Evolutionary conservation across 2,797 vertebrate species (phyloP).

Genomic region (Sebastes taczanowskii): DNA sequence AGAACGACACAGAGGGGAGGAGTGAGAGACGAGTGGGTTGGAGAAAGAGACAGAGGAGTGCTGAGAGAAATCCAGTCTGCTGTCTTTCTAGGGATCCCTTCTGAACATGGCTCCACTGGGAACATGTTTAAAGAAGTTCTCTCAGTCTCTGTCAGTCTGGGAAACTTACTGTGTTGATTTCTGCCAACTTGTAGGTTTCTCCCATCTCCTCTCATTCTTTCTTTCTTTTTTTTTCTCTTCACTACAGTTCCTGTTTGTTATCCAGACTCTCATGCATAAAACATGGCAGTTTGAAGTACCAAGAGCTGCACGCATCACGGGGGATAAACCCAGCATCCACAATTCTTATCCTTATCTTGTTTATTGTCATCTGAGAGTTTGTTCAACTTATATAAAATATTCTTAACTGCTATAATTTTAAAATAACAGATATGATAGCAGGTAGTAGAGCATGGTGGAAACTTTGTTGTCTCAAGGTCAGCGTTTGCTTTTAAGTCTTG

Average conservation of each 20-base stretch:
- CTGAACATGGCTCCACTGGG: conserved; percentile 26
- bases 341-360: conserved; percentile 40
- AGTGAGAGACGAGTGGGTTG: neutral
- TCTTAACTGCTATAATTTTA: conserved; percentile 25
- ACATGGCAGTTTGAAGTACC: conserved; percentile 58
- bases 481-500: neutral
- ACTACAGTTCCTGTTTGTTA: conserved; percentile 42
- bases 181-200: conserved; percentile 39
- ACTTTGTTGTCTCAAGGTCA: conserved; percentile 1
- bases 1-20: neutral
- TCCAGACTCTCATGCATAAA: conserved; percentile 69
- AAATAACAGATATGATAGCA: conserved; percentile 19
- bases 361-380: conserved; percentile 54
- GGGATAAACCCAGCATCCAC: conserved; percentile 47
- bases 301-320: conserved; percentile 13
- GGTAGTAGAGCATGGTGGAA: conserved; percentile 3
- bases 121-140: conserved; percentile 32
- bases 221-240: neutral
- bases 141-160: conserved; percentile 23
- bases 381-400: conserved; percentile 41
- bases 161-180: conserved; percentile 36
- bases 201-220: conserved; percentile 21
- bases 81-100: conserved; percentile 37
- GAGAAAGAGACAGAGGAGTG: neutral
- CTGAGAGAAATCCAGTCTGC: neutral